Evolutionary conservation across 2,113 vertebrate species (phyloP), one percentile per base, ranked within the genome.

Genomic region (Fregata magnificens): DNA sequence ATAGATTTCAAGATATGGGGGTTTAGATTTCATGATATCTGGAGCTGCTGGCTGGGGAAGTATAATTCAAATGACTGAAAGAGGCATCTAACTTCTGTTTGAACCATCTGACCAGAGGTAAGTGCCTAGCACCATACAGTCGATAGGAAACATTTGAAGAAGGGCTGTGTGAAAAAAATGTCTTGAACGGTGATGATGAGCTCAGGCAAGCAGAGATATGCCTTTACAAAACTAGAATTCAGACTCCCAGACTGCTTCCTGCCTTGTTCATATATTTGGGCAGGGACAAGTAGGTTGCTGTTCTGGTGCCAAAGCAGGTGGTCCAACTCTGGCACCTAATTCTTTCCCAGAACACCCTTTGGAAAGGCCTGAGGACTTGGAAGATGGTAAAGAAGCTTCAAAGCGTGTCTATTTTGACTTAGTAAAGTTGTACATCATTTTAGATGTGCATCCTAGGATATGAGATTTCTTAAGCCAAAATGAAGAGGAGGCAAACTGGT

Each of bases 241-340:
- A 74, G 19, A 34, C 31, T 87, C 24, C 31, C 61, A 74, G 14
- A 53, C 24, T 74, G 20, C 34, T 82, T 95, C 67, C 61, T 89
- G 55, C 45, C 47, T 55, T 88, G 32, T 63, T 79, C 36, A 4
- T 26, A 5, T 59, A 52, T 87, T 47, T 84, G 44, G 38, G 61
- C 52, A 89, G 38, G 52, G 36, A 89, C 61, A 91, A 79, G 21
- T 7, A 89, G 3, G 21, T 63, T 85, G 47, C 70, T 91, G 61
- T 82, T 94, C 56, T 45, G 38, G 8, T 85, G 91, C 95, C 84
- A 93, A 96, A 61, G 44, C 61, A 96, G 59, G 89, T 94, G 55
- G 65, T 82, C 72, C 86, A 87, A 79, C 24, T 69, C 52, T 85
- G 82, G 40, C 31, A 91, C 34, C 18, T 76, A 85, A 79, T 87